Evolutionary conservation across 2,888 invertebrate species (phyloP).

Genomic region (Autographa pulchrina): DNA sequence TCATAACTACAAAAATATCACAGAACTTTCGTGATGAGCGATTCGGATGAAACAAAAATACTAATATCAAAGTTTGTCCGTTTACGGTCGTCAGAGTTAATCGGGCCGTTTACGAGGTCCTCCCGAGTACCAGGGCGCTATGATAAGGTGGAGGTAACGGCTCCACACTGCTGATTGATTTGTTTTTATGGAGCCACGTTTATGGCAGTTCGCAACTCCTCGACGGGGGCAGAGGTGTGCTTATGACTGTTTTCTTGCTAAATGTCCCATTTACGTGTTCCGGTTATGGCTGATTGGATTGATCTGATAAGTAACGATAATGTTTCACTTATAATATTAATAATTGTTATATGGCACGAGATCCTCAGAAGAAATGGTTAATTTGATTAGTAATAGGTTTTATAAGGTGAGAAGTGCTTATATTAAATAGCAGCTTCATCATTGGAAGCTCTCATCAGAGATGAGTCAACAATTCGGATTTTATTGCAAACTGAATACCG

Average conservation of each 20-base stretch:
- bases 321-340: constrained; percentile 27
- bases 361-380: neutral
- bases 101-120: constrained; percentile 76
- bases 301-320: constrained; percentile 33
- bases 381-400: no score
- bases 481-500: neutral
- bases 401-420: no score
- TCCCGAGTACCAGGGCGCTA: constrained; percentile 48
- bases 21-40: constrained; percentile 24
- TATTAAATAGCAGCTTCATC: no score
- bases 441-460: no score
- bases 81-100: constrained; percentile 74
- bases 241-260: constrained; percentile 48
- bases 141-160: constrained; percentile 64
- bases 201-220: constrained; percentile 53
- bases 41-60: constrained; percentile 35
- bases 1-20: constrained; percentile 19
- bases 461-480: neutral
- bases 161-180: constrained; percentile 72
- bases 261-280: constrained; percentile 45
- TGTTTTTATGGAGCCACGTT: constrained; percentile 68
- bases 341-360: neutral
- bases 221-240: constrained; percentile 47
- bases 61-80: constrained; percentile 57
- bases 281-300: constrained; percentile 53